A percentile compares a stretch with the other conserved stretches of the same genome.
Evolutionary conservation across 2,888 invertebrate genomes (phyloP).

Genomic region (Zele albiditarsus): DNA sequence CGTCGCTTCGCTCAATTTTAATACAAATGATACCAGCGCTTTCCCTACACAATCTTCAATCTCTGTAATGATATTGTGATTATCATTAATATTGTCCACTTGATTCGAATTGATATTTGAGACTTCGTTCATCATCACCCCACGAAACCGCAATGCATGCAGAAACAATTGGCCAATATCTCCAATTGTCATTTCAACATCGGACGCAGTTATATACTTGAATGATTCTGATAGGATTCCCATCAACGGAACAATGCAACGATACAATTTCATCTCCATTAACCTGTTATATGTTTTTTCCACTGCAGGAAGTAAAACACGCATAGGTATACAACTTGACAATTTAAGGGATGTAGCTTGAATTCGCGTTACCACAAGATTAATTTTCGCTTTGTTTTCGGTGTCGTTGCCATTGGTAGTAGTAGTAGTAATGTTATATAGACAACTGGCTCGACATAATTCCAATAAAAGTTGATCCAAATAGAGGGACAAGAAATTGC

Average conservation of each 20-base stretch:
- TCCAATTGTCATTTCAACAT: slow-evolving; percentile 79
- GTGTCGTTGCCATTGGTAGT: slow-evolving; percentile 46
- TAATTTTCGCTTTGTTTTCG: slow-evolving; percentile 65
- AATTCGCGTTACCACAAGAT: slow-evolving; percentile 76
- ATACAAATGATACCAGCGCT: slow-evolving; percentile 84
- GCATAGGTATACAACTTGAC: slow-evolving; percentile 79
- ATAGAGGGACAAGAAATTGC: slow-evolving; percentile 90
- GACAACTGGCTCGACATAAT: slow-evolving; percentile 75
- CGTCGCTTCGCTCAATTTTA: slow-evolving; percentile 91
- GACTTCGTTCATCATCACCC: slow-evolving; percentile 70
- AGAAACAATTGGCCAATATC: slow-evolving; percentile 85
- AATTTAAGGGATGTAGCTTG: slow-evolving; percentile 80
- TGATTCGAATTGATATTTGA: background rate
- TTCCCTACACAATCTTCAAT: slow-evolving; percentile 86
- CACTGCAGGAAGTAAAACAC: slow-evolving; percentile 85
- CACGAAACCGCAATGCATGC: slow-evolving; percentile 80
- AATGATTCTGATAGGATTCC: slow-evolving; percentile 84
- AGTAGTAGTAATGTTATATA: slow-evolving; percentile 54
- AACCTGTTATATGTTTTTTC: slow-evolving; percentile 79
- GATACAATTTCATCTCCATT: slow-evolving; percentile 76
- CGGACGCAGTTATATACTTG: slow-evolving; percentile 76
- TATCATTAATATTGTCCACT: slow-evolving; percentile 51
- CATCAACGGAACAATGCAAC: slow-evolving; percentile 83
- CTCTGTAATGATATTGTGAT: slow-evolving; percentile 72
- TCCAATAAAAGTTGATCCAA: slow-evolving; percentile 82